A percentile compares a stretch with the other conserved stretches of the same genome.
Conservation (phyloP, 2,888 invertebrate genomes). For the Aphidoletes aphidimyza region DNA sequence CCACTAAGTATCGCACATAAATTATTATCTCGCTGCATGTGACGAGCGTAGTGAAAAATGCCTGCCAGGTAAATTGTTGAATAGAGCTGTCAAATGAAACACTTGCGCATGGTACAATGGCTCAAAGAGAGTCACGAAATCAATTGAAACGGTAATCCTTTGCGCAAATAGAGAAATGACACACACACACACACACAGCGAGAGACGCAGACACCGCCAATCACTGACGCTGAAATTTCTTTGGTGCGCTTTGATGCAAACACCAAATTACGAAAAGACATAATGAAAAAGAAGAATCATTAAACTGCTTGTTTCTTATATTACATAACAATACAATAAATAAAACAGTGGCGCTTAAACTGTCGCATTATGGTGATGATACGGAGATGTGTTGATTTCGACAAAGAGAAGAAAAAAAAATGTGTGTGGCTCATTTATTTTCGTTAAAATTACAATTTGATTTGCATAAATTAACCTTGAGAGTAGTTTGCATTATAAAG, state of each 20-base stretch:
- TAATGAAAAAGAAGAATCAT: too few species aligned
- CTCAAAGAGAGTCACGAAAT: not conserved
- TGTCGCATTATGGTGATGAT: not conserved
- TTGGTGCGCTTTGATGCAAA: too few species aligned
- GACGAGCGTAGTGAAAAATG: too few species aligned
- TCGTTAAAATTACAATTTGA: not conserved
- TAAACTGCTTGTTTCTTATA: not conserved
- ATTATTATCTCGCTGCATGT: too few species aligned
- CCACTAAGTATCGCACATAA: conserved; percentile 42
- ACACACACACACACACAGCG: too few species aligned
- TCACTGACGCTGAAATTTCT: too few species aligned
- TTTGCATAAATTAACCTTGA: conserved; percentile 51
- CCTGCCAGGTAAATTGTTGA: too few species aligned
- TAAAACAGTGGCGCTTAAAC: conserved; percentile 8
- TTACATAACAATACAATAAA: not conserved
- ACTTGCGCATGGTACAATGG: not conserved
- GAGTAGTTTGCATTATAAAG: not conserved
- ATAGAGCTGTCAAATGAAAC: not conserved
- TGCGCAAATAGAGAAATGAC: too few species aligned
- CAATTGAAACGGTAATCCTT: not conserved
- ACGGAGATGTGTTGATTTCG: not conserved
- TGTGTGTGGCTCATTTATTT: not conserved
- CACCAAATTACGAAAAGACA: too few species aligned
- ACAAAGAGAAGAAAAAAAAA: not conserved
- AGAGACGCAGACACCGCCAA: too few species aligned